Percentiles rank a stretch among this genome's conserved stretches.
These are phyloP conservation scores for Microplitis demolitor DNA, from an alignment of 1,140 invertebrate genomes.

Conservation along the genomic window DNA sequence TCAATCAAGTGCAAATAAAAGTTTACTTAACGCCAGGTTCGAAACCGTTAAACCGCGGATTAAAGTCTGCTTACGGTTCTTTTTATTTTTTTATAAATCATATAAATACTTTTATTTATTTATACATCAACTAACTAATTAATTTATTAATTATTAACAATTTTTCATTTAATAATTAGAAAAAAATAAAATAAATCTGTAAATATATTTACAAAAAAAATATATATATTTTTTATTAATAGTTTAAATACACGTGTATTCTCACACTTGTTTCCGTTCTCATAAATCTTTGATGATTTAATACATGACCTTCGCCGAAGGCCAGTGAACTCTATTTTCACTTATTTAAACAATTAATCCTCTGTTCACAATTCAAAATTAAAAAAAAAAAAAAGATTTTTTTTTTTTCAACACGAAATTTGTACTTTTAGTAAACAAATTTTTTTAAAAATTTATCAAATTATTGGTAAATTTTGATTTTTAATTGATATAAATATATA, in stretches of 20 bases:
- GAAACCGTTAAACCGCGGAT: slow-evolving; percentile 51
- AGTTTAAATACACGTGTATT: slow-evolving; percentile 1
- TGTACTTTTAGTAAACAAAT: too few species aligned
- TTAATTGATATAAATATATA: too few species aligned
- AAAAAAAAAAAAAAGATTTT: too few species aligned
- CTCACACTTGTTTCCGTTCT: slow-evolving; percentile 43
- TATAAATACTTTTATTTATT: slow-evolving; percentile 20
- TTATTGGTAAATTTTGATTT: too few species aligned
- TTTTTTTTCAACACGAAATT: too few species aligned
- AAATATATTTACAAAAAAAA: too few species aligned
- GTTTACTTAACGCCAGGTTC: slow-evolving; percentile 8
- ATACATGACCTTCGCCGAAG: slow-evolving; percentile 1
- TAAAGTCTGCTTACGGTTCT: slow-evolving; percentile 45
- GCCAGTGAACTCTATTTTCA: slow-evolving; percentile 11
- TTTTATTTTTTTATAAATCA: slow-evolving; percentile 37
- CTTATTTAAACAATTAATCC: slow-evolving; percentile 1
- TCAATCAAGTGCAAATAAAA: slow-evolving; percentile 27
- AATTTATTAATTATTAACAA: too few species aligned
- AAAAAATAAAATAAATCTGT: too few species aligned
- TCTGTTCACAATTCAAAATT: not conserved
- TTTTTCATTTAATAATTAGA: too few species aligned
- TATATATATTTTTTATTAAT: too few species aligned
- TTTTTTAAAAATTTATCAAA: too few species aligned
- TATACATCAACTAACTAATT: slow-evolving; percentile 33
- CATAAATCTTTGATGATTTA: slow-evolving; percentile 27